Evolutionary conservation across 2,113 vertebrate genomes (phyloP).

Genomic region (Erpornis zantholeuca): DNA sequence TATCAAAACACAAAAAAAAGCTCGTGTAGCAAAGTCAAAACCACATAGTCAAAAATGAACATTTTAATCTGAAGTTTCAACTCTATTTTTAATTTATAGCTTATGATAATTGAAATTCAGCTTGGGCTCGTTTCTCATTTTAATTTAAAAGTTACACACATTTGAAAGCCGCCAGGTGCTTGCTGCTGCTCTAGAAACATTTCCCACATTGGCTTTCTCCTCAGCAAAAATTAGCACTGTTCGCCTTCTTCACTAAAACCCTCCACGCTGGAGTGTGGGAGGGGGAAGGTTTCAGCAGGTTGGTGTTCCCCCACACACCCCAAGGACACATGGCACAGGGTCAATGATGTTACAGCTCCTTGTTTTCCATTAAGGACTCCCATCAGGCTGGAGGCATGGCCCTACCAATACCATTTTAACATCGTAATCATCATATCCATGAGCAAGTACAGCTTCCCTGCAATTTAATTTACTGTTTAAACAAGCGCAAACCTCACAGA

Average conservation of each 20-base stretch:
- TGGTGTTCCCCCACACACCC: not conserved
- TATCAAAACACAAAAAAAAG: not conserved
- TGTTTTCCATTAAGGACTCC: not conserved
- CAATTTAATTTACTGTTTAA: conserved; percentile 18
- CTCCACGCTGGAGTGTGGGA: accelerated
- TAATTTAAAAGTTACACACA: not conserved
- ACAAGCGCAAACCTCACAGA: not conserved
- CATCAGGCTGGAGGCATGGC: not conserved
- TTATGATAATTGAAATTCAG: not conserved
- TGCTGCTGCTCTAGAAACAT: not conserved
- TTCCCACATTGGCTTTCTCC: not conserved
- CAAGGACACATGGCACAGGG: not conserved
- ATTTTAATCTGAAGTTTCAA: not conserved
- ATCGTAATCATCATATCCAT: not conserved
- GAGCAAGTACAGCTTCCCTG: not conserved
- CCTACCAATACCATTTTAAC: not conserved
- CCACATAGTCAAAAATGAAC: not conserved
- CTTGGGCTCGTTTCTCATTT: not conserved
- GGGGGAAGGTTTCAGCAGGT: not conserved
- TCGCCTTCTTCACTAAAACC: not conserved
- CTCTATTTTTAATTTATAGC: not conserved
- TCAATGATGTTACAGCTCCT: not conserved
- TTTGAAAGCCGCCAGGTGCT: not conserved
- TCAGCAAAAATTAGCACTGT: not conserved
- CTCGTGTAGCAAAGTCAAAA: not conserved